phyloP scores from a whole-genome alignment of 2,797 vertebrate genomes.

The Anguilla obscura region DNA sequence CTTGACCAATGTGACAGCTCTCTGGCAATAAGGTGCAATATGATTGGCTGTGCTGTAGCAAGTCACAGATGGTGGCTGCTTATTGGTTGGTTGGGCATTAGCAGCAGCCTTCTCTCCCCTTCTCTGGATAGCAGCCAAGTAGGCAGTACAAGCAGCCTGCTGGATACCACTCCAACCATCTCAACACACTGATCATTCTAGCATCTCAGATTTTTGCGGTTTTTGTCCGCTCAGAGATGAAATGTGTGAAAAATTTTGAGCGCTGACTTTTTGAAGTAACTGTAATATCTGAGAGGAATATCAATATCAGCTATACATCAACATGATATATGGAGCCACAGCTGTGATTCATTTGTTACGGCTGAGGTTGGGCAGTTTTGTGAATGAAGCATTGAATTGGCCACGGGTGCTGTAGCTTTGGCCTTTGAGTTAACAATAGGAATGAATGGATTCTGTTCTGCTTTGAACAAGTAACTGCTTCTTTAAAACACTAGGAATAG shows the following conservation, averaged over 20 bases:
- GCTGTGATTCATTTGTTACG: conserved; percentile 29
- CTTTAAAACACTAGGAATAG: neutral
- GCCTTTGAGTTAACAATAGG: neutral
- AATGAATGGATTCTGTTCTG: neutral
- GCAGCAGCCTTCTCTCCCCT: neutral
- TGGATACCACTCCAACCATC: neutral
- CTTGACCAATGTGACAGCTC: conserved; percentile 23
- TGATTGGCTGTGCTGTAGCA: conserved; percentile 30
- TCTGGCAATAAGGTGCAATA: conserved; percentile 9
- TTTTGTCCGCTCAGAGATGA: neutral
- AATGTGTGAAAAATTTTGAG: neutral
- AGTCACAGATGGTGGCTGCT: neutral
- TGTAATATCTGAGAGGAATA: neutral
- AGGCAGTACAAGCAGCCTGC: neutral
- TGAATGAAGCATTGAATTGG: neutral
- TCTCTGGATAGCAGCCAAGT: neutral
- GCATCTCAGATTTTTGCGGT: neutral
- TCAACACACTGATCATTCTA: neutral
- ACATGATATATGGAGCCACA: conserved; percentile 28
- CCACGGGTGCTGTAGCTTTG: neutral
- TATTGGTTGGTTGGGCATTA: neutral
- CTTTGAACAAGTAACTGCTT: neutral
- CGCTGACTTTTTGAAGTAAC: neutral
- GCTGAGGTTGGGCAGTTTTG: neutral
- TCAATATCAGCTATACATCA: neutral